These are phyloP conservation scores for Xenus cinereus DNA, from an alignment of 2,113 vertebrate species.

Conservation along the genomic window DNA sequence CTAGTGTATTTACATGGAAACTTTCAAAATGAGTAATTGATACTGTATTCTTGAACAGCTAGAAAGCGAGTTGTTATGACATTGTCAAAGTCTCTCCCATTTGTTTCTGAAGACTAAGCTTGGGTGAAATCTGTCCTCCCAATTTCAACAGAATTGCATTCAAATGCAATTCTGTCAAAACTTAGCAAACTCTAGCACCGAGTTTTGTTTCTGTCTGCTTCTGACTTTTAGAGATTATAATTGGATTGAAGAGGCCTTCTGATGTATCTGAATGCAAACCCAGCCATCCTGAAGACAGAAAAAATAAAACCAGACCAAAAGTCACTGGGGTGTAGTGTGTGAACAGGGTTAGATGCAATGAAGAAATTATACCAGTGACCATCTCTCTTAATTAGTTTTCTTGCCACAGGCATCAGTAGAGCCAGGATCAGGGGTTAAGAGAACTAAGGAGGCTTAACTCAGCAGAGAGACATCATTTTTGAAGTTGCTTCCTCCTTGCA, in stretches of 20 bases:
- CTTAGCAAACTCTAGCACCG: background rate
- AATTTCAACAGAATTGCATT: background rate
- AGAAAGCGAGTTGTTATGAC: background rate
- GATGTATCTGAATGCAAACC: background rate
- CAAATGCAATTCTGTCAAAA: background rate
- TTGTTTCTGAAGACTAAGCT: background rate
- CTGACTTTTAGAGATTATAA: background rate
- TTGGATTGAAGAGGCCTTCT: background rate
- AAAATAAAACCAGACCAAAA: too few species aligned
- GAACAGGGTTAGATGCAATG: background rate
- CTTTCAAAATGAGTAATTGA: background rate
- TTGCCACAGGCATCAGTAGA: background rate
- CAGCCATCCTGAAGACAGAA: background rate
- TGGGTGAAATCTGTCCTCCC: background rate
- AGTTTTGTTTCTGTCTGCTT: background rate
- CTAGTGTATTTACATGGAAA: background rate
- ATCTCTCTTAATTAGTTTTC: background rate
- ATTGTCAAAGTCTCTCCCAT: background rate
- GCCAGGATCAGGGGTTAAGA: background rate
- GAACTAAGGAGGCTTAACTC: background rate
- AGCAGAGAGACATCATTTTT: background rate
- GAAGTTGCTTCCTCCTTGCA: background rate
- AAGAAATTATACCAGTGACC: accelerated
- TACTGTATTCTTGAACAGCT: background rate
- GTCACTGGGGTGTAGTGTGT: background rate